Evolutionary conservation across 2,888 invertebrate species (phyloP).

Genomic region (Amphipyra berbera): DNA sequence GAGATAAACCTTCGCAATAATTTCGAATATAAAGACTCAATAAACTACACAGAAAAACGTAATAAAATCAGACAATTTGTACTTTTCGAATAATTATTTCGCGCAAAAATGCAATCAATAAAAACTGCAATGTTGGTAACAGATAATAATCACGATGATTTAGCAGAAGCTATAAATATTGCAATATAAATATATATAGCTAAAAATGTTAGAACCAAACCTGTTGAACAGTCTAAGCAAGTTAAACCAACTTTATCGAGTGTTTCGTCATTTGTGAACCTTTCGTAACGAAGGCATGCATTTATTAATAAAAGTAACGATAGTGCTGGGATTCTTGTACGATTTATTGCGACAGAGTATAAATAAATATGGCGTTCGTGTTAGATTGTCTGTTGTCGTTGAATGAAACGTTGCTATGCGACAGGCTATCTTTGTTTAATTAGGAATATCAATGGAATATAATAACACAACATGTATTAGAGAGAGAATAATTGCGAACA

Average conservation of each 20-base stretch:
- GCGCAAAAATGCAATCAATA: neutral
- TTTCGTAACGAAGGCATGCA: slow-evolving; percentile 42
- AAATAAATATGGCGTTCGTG: slow-evolving; percentile 14
- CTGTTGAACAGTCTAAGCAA: slow-evolving; percentile 8
- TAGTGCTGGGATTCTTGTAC: slow-evolving; percentile 37
- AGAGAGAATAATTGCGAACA: no score
- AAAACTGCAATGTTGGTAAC: slow-evolving; percentile 17
- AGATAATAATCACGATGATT: slow-evolving; percentile 20
- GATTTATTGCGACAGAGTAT: slow-evolving; percentile 44
- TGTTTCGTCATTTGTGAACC: slow-evolving; percentile 38
- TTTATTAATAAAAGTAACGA: slow-evolving; percentile 22
- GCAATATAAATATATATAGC: slow-evolving; percentile 24
- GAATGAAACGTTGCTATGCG: neutral
- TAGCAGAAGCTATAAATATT: slow-evolving; percentile 41
- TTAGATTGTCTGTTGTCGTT: slow-evolving; percentile 8
- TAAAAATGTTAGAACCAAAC: slow-evolving; percentile 25
- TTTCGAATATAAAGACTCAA: slow-evolving; percentile 15
- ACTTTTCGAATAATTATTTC: slow-evolving; percentile 16
- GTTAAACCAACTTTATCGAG: slow-evolving; percentile 9
- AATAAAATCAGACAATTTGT: slow-evolving; percentile 4
- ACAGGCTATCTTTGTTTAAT: neutral
- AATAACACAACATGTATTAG: no score
- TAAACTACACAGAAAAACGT: slow-evolving; percentile 6
- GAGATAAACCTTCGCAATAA: slow-evolving; percentile 21
- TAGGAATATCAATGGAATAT: no score